Conservation (phyloP, 2,888 invertebrate species). For the Drosophila monieri region DNA sequence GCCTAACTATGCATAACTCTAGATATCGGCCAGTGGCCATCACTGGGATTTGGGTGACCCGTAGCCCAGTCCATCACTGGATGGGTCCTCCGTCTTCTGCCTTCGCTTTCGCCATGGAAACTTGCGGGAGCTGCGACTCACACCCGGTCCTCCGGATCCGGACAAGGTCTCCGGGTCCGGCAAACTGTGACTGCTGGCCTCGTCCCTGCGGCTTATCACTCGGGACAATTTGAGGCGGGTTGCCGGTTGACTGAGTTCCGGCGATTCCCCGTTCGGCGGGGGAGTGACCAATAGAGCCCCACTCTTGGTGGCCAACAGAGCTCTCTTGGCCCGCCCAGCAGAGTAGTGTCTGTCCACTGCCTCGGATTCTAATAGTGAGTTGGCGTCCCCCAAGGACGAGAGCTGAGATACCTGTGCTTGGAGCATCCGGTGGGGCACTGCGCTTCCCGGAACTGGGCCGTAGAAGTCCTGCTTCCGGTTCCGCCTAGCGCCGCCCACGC, state of each 20-base stretch:
- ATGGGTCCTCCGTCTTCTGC: conserved; percentile 52
- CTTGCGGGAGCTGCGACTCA: conserved; percentile 35
- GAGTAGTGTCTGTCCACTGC: conserved; percentile 38
- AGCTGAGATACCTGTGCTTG: conserved; percentile 80
- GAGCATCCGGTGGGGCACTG: conserved; percentile 70
- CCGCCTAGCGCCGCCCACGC: conserved; percentile 18
- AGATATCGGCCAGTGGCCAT: conserved; percentile 35
- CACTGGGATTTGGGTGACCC: conserved; percentile 73
- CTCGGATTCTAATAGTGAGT: conserved; percentile 76
- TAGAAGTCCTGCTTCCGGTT: conserved; percentile 75
- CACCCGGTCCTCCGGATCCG: conserved; percentile 3
- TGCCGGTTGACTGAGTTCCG: conserved; percentile 33
- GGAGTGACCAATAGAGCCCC: conserved; percentile 59
- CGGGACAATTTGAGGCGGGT: conserved; percentile 75
- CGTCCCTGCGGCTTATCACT: conserved; percentile 76
- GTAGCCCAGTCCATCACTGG: conserved; percentile 40
- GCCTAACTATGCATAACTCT: conserved; percentile 17
- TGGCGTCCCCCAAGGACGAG: conserved; percentile 77
- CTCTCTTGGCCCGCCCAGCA: conserved; percentile 63
- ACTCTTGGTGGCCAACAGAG: conserved; percentile 66
- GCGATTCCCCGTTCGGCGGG: conserved; percentile 19
- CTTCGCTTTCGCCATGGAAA: conserved; percentile 69
- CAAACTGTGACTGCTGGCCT: conserved; percentile 60
- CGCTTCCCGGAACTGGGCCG: conserved; percentile 49
- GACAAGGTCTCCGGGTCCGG: conserved; percentile 55